phyloP scores from a whole-genome alignment of 2,113 vertebrate genomes.

The Hyperoodon ampullatus region DNA sequence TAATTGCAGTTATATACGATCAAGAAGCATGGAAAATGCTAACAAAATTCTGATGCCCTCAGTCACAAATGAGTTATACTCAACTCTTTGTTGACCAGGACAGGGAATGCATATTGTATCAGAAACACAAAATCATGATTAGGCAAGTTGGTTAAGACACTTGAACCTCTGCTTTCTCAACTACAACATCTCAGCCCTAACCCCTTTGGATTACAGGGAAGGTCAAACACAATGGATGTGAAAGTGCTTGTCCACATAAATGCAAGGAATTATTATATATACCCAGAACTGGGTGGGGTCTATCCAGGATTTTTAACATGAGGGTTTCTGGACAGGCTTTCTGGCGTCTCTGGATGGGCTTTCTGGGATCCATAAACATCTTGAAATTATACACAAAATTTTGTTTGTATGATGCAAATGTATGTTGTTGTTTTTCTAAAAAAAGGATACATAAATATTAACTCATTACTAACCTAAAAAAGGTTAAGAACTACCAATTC shows the following conservation, averaged over 20 bases:
- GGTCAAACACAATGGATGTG: not conserved
- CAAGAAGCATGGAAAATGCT: not conserved
- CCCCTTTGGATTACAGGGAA: not conserved
- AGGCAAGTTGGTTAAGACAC: not conserved
- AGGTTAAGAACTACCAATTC: not conserved
- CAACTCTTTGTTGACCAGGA: not conserved
- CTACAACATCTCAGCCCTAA: not conserved
- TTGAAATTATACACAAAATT: not conserved
- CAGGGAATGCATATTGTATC: not conserved
- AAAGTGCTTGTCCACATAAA: not conserved
- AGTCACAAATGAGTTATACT: not conserved
- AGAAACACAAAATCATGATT: not conserved
- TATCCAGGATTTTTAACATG: not conserved
- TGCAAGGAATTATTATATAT: not conserved
- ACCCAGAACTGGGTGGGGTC: not conserved
- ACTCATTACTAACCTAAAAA: constrained; percentile 11
- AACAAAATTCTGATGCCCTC: not conserved
- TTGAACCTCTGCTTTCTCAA: not conserved
- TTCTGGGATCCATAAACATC: not conserved
- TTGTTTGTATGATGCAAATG: not conserved
- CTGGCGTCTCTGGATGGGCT: not conserved
- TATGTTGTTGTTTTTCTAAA: not conserved
- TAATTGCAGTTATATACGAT: not conserved
- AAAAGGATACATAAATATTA: not conserved
- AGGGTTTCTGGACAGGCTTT: not conserved